Percentiles rank a stretch among this genome's conserved stretches.
These are phyloP conservation scores for Apus apus DNA, from an alignment of 2,113 vertebrate species.

Conservation along the genomic window DNA sequence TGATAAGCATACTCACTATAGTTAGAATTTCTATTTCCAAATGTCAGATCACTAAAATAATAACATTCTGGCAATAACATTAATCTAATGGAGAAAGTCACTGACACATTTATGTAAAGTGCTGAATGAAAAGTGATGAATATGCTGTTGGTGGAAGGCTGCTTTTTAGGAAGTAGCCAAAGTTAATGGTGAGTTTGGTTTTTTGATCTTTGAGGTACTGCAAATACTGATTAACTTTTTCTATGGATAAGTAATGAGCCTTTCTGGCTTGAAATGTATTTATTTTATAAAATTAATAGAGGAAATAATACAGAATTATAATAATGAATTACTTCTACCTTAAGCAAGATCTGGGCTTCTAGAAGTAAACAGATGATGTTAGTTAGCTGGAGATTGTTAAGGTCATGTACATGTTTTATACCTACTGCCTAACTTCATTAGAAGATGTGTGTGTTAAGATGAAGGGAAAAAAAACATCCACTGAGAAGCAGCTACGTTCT, in stretches of 20 bases:
- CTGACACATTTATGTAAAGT: not conserved
- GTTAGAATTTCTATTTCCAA: not conserved
- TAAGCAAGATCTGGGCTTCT: not conserved
- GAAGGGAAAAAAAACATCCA: not conserved
- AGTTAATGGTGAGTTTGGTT: not conserved
- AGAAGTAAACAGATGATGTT: not conserved
- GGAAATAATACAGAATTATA: not conserved
- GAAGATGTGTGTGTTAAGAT: not conserved
- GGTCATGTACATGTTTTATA: not conserved
- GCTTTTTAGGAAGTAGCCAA: not conserved
- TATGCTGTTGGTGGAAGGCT: not conserved
- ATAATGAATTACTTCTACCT: not conserved
- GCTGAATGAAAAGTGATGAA: not conserved
- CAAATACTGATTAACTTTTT: not conserved
- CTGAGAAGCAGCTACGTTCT: not conserved
- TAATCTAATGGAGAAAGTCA: not conserved
- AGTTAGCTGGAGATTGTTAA: slow-evolving; percentile 6
- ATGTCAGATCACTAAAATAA: not conserved
- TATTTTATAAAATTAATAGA: not conserved
- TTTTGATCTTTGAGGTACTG: not conserved
- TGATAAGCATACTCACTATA: not conserved
- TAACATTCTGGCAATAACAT: not conserved
- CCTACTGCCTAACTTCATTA: not conserved
- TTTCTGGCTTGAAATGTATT: not conserved
- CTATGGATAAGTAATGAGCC: not conserved